Evolutionary conservation across 2,888 invertebrate genomes (phyloP).

Genomic region (Sarcophaga variegata): DNA sequence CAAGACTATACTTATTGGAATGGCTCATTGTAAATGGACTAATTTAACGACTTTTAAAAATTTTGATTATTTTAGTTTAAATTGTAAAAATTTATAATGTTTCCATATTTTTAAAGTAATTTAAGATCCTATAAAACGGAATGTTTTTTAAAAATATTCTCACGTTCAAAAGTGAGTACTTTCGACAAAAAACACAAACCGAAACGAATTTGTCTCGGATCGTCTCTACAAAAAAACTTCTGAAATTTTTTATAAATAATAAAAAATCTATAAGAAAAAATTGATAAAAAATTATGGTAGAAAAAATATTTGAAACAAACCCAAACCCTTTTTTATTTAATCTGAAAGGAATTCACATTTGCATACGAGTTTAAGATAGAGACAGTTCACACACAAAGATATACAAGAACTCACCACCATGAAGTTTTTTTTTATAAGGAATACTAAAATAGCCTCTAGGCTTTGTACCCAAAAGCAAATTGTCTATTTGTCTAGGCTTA

Average conservation of each 20-base stretch:
- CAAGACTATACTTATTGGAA: no score
- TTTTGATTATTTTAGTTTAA: no score
- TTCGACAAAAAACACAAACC: neutral
- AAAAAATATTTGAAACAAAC: slow-evolving; percentile 12
- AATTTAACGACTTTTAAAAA: no score
- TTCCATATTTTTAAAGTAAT: no score
- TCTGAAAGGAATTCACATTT: slow-evolving; percentile 72
- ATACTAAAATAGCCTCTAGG: slow-evolving; percentile 58
- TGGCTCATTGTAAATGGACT: no score
- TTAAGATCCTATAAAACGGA: neutral
- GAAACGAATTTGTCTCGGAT: slow-evolving; percentile 25
- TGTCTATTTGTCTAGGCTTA: slow-evolving; percentile 74
- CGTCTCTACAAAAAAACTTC: neutral
- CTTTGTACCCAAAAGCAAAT: slow-evolving; percentile 46
- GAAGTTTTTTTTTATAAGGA: slow-evolving; percentile 30
- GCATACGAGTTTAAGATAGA: slow-evolving; percentile 72
- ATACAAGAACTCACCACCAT: slow-evolving; percentile 71
- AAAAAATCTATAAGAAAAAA: slow-evolving; percentile 73
- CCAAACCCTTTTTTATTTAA: slow-evolving; percentile 56
- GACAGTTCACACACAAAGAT: slow-evolving; percentile 40
- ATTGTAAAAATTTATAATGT: no score
- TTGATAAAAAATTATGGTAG: neutral
- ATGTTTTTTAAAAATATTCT: slow-evolving; percentile 32
- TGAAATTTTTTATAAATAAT: slow-evolving; percentile 49
- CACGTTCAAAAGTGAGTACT: slow-evolving; percentile 53